These are phyloP conservation scores for Porites evermanni DNA, from an alignment of 92 coral and sea anemone species.

Conservation along the genomic window DNA sequence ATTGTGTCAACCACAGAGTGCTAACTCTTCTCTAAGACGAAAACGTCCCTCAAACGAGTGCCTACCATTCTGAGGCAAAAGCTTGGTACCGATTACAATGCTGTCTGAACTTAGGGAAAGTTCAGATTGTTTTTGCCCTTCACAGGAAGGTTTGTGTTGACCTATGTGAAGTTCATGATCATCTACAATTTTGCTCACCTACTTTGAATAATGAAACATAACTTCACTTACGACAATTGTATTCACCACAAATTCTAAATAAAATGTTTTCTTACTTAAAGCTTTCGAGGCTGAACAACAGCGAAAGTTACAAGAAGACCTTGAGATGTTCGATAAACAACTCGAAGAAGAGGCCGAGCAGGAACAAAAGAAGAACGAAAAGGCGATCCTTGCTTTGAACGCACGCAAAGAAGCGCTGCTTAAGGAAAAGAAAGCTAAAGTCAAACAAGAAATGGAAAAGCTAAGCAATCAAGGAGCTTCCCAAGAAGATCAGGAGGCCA, in stretches of 20 bases:
- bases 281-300: slow-evolving; percentile 79
- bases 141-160: too few relatives aligned
- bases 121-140: too few relatives aligned
- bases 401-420: slow-evolving; percentile 95
- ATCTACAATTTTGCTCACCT: neutral
- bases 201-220: too few relatives aligned
- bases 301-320: slow-evolving; percentile 70
- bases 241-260: neutral
- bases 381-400: slow-evolving; percentile 89
- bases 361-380: slow-evolving; percentile 97
- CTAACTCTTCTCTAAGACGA: too few relatives aligned
- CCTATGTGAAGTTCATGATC: too few relatives aligned
- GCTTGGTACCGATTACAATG: too few relatives aligned
- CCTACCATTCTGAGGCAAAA: too few relatives aligned
- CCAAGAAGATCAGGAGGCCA: slow-evolving; percentile 91
- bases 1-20: too few relatives aligned
- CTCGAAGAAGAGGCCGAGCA: slow-evolving; percentile 82
- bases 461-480: slow-evolving; percentile 92
- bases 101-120: too few relatives aligned
- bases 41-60: too few relatives aligned
- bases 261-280: slow-evolving; percentile 1
- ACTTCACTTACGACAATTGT: neutral
- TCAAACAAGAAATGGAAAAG: slow-evolving; percentile 92
- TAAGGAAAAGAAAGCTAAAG: slow-evolving; percentile 94
- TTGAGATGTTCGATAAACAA: slow-evolving; percentile 75